Conservation (phyloP, 1,140 invertebrate genomes). For the Drosophila bocqueti region DNA sequence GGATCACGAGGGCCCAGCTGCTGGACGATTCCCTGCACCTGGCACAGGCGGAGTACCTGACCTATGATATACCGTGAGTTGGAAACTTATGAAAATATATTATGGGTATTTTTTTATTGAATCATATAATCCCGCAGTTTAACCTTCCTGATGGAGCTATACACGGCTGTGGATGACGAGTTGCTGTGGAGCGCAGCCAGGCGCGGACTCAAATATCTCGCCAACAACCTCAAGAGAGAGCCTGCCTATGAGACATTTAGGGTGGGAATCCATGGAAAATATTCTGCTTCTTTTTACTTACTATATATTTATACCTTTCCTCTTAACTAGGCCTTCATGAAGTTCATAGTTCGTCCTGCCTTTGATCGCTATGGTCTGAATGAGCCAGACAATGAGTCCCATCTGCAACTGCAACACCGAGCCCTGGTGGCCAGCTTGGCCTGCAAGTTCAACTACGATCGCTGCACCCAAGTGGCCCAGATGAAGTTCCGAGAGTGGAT, state of each 20-base stretch:
- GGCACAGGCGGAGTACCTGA: slow-evolving; percentile 87
- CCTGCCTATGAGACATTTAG: slow-evolving; percentile 83
- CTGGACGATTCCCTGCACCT: slow-evolving; percentile 94
- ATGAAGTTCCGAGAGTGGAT: slow-evolving; percentile 86
- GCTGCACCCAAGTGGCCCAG: slow-evolving; percentile 85
- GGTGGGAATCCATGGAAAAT: slow-evolving; percentile 33
- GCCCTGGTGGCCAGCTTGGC: slow-evolving; percentile 85
- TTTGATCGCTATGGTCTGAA: slow-evolving; percentile 83
- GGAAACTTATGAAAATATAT: neutral
- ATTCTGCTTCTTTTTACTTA: neutral
- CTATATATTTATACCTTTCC: neutral
- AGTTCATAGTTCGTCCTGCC: slow-evolving; percentile 73
- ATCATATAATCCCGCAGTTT: slow-evolving; percentile 69
- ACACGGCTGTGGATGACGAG: slow-evolving; percentile 67
- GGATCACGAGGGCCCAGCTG: slow-evolving; percentile 91
- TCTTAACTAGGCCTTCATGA: slow-evolving; percentile 74
- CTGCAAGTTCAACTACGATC: slow-evolving; percentile 85
- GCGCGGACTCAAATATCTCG: slow-evolving; percentile 75
- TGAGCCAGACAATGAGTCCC: slow-evolving; percentile 81
- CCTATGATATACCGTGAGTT: slow-evolving; percentile 86
- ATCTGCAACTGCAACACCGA: slow-evolving; percentile 85
- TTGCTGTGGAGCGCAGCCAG: slow-evolving; percentile 76
- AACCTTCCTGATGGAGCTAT: slow-evolving; percentile 81
- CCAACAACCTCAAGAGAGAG: slow-evolving; percentile 76
- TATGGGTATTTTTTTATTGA: neutral